phyloP scores from a whole-genome alignment of 2,797 vertebrate species.

The Anas bernieri region DNA sequence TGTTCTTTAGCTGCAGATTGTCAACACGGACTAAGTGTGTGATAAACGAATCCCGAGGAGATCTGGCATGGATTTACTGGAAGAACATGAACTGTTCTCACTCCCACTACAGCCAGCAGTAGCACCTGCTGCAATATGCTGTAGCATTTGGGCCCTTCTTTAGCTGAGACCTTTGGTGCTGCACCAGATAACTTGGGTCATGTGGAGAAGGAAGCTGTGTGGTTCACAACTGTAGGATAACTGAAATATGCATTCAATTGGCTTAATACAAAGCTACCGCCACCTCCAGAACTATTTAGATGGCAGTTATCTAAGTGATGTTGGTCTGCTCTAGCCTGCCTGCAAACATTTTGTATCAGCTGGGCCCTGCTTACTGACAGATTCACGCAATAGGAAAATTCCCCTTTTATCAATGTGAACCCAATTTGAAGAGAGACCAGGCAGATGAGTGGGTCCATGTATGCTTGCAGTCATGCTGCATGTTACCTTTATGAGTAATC shows the following conservation, averaged over 20 bases:
- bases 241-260: not conserved
- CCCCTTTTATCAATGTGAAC: not conserved
- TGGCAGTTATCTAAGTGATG: not conserved
- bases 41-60: not conserved
- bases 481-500: not conserved
- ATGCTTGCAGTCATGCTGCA: not conserved
- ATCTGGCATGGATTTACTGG: not conserved
- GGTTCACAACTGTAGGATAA: not conserved
- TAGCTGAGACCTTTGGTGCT: not conserved
- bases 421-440: not conserved
- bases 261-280: not conserved
- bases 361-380: not conserved
- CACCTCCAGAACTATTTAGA: not conserved
- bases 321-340: not conserved
- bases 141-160: not conserved
- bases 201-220: not conserved
- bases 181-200: not conserved
- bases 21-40: not conserved
- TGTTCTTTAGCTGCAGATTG: not conserved
- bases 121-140: fast-evolving
- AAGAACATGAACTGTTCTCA: not conserved
- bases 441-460: not conserved
- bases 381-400: not conserved
- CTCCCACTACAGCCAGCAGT: not conserved
- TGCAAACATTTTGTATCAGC: not conserved